These are phyloP conservation scores for Dendroctonus valens DNA, from an alignment of 1,140 invertebrate species.

Conservation along the genomic window DNA sequence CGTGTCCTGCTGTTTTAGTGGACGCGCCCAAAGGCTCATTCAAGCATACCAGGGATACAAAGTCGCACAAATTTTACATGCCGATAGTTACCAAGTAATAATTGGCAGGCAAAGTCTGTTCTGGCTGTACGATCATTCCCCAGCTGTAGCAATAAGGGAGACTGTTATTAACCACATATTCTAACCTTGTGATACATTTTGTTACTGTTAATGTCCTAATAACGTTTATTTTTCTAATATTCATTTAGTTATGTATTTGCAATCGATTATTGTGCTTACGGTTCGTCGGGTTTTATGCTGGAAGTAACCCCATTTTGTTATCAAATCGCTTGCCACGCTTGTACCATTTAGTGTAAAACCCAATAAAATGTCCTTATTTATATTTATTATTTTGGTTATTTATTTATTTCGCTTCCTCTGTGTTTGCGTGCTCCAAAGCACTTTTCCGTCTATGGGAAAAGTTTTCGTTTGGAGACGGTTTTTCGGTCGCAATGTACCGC, in stretches of 20 bases:
- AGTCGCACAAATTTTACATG: slow-evolving; percentile 79
- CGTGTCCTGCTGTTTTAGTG: slow-evolving; percentile 75
- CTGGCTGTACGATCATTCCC: slow-evolving; percentile 6
- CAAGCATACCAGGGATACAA: slow-evolving; percentile 77
- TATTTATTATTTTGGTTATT: slow-evolving; percentile 22
- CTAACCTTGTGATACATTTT: slow-evolving; percentile 44
- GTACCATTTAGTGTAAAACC: slow-evolving; percentile 25
- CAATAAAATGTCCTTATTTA: slow-evolving; percentile 25
- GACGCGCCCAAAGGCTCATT: slow-evolving; percentile 71
- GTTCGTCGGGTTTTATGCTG: slow-evolving; percentile 37
- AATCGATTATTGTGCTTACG: slow-evolving; percentile 21
- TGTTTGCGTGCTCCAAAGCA: slow-evolving; percentile 20
- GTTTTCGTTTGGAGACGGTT: slow-evolving; percentile 19
- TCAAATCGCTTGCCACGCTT: slow-evolving; percentile 21
- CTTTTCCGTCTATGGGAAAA: slow-evolving; percentile 19
- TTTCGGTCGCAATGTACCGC: slow-evolving; percentile 11
- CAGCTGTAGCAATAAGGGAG: slow-evolving; percentile 13
- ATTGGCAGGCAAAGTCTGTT: slow-evolving; percentile 7
- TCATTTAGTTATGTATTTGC: slow-evolving; percentile 16
- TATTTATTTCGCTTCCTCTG: slow-evolving; percentile 33
- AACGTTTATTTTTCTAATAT: slow-evolving; percentile 26
- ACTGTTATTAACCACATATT: slow-evolving; percentile 37
- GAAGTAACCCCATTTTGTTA: slow-evolving; percentile 2
- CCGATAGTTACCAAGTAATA: slow-evolving; percentile 48
- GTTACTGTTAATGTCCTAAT: slow-evolving; percentile 26